Evolutionary conservation across 1,140 invertebrate species (phyloP).

Genomic region (Ladona fulva): DNA sequence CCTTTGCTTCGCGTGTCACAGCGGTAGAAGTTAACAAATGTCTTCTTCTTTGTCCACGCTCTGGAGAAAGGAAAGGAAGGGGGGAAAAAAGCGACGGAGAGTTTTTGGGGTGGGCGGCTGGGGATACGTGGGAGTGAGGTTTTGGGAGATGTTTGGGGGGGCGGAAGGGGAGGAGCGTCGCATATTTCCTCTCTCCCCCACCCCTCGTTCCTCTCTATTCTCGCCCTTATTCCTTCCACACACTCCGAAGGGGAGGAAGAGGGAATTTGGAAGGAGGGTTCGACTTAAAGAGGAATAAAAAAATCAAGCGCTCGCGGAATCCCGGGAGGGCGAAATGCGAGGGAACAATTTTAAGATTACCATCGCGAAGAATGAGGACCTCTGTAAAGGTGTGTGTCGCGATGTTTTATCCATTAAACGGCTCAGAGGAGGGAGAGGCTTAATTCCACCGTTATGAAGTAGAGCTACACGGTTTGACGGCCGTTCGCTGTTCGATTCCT

Average conservation of each 20-base stretch:
- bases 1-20: not conserved
- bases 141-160: not conserved
- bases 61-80: not conserved
- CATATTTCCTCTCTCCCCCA: not conserved
- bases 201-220: not conserved
- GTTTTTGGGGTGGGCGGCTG: not conserved
- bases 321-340: not conserved
- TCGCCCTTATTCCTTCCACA: not conserved
- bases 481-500: too few relatives aligned
- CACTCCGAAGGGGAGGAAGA: not conserved
- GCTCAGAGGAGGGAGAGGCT: too few relatives aligned
- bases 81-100: not conserved
- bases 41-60: conserved; percentile 7
- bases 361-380: not conserved
- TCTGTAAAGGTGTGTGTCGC: not conserved
- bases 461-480: too few relatives aligned
- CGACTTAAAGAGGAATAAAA: not conserved
- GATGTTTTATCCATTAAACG: not conserved
- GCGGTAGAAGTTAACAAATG: conserved; percentile 9
- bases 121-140: not conserved
- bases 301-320: not conserved
- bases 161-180: not conserved
- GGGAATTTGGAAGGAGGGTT: not conserved
- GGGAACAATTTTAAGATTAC: not conserved
- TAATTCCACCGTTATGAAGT: too few relatives aligned